Percentiles rank a stretch among this genome's conserved stretches.
Evolutionary conservation across 1,140 invertebrate genomes (phyloP).

Genomic region (Marisa cornuarietis): DNA sequence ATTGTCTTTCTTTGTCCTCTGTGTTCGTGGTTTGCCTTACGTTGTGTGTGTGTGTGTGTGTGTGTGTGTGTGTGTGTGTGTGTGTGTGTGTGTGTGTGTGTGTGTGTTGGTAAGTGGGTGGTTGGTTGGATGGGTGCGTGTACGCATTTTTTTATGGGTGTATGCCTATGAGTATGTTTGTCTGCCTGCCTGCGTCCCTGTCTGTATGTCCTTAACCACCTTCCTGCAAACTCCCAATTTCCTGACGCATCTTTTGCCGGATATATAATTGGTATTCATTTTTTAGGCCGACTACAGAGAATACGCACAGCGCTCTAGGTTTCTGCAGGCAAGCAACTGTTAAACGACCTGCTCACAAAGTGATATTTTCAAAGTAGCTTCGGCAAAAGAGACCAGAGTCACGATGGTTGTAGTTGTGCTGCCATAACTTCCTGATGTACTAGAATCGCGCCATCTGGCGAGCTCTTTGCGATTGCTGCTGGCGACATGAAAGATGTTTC

Average conservation of each 20-base stretch:
- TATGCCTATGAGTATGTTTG: not conserved
- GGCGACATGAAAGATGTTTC: not conserved
- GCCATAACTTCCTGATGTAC: too few relatives aligned
- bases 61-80: not conserved
- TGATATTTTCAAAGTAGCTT: not conserved
- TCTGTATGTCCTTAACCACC: not conserved
- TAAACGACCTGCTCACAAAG: not conserved
- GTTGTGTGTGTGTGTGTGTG: not conserved
- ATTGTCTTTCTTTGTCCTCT: not conserved
- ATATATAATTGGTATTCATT: not conserved
- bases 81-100: not conserved
- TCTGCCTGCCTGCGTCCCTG: slow-evolving; percentile 2
- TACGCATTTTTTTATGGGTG: not conserved
- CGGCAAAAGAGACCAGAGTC: too few relatives aligned
- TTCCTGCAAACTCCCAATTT: too few relatives aligned
- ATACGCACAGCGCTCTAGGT: not conserved
- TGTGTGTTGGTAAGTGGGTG: too few relatives aligned
- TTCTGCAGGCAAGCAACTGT: not conserved
- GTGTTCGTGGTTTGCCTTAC: not conserved
- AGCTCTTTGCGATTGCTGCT: too few relatives aligned
- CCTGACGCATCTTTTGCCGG: too few relatives aligned
- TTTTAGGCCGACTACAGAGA: not conserved
- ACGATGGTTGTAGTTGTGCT: too few relatives aligned
- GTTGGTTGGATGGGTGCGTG: too few relatives aligned
- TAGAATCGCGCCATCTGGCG: too few relatives aligned